A percentile compares a stretch with the other conserved stretches of the same genome.
Conservation (phyloP, 2,888 invertebrate genomes). For the Apocheima hispidaria region DNA sequence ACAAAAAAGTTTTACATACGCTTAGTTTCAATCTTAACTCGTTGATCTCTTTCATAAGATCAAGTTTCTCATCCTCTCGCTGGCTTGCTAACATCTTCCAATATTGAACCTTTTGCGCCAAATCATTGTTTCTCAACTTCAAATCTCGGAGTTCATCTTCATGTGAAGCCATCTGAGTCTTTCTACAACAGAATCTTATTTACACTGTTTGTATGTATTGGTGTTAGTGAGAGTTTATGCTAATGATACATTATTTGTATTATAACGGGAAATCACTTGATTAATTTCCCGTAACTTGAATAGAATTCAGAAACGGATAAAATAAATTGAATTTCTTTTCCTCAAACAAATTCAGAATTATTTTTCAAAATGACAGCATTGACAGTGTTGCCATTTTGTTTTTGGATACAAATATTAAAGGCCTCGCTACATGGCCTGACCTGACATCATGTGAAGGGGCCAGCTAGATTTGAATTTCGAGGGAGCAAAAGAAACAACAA, state of each 20-base stretch:
- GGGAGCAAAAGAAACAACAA: too few relatives aligned
- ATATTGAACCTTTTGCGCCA: constrained; percentile 73
- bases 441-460: too few relatives aligned
- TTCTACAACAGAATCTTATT: constrained; percentile 1
- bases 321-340: not conserved
- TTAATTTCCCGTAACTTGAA: not conserved
- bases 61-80: constrained; percentile 72
- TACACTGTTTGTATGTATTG: not conserved
- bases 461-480: too few relatives aligned
- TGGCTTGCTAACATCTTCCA: constrained; percentile 76
- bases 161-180: constrained; percentile 50
- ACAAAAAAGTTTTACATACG: constrained; percentile 58
- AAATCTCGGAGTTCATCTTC: constrained; percentile 71
- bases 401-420: too few relatives aligned
- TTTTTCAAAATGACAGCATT: not conserved
- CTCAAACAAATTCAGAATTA: too few relatives aligned
- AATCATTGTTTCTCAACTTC: constrained; percentile 71
- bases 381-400: not conserved
- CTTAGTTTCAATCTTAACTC: constrained; percentile 74
- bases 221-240: not conserved
- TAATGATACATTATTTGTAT: not conserved
- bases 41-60: constrained; percentile 75
- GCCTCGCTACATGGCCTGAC: too few relatives aligned
- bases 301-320: not conserved
- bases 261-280: not conserved